Percentiles rank a stretch among this genome's conserved stretches.
These are phyloP conservation scores for Amitus sp. DNA, from an alignment of 2,888 invertebrate species.

Conservation along the genomic window DNA sequence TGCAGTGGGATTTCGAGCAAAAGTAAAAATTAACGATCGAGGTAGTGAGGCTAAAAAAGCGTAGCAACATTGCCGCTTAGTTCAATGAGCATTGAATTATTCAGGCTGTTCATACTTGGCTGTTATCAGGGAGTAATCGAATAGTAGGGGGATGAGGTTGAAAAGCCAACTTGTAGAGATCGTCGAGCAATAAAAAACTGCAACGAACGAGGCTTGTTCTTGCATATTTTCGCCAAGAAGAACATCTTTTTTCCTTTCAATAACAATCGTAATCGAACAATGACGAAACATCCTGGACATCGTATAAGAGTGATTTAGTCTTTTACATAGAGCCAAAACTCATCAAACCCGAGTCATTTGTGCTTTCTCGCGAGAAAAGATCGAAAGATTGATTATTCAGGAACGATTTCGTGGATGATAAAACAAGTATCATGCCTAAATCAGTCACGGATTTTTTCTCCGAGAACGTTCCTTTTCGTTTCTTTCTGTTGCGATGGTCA, in stretches of 20 bases:
- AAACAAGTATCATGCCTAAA: no score
- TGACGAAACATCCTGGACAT: slow-evolving; percentile 21
- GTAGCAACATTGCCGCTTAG: slow-evolving; percentile 7
- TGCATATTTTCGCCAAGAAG: slow-evolving; percentile 53
- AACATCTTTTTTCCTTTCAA: slow-evolving; percentile 6
- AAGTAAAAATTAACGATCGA: not conserved
- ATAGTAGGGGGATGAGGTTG: slow-evolving; percentile 46
- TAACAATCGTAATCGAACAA: slow-evolving; percentile 12
- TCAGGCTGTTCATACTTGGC: slow-evolving; percentile 52
- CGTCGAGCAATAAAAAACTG: slow-evolving; percentile 11
- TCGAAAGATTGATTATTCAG: no score
- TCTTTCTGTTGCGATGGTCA: no score
- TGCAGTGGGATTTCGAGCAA: slow-evolving; percentile 5
- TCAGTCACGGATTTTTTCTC: no score
- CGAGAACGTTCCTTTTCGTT: no score
- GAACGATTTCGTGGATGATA: no score
- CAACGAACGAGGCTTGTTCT: slow-evolving; percentile 42
- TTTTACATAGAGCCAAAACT: no score
- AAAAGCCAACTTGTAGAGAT: slow-evolving; percentile 6
- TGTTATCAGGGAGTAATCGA: slow-evolving; percentile 56
- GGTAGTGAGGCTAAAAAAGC: slow-evolving; percentile 1
- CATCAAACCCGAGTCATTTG: no score
- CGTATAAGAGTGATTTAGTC: slow-evolving; percentile 23
- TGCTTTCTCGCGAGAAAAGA: no score
- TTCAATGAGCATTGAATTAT: slow-evolving; percentile 7